Evolutionary conservation across 1,140 invertebrate genomes (phyloP).

Genomic region (Diachasma alloeum): DNA sequence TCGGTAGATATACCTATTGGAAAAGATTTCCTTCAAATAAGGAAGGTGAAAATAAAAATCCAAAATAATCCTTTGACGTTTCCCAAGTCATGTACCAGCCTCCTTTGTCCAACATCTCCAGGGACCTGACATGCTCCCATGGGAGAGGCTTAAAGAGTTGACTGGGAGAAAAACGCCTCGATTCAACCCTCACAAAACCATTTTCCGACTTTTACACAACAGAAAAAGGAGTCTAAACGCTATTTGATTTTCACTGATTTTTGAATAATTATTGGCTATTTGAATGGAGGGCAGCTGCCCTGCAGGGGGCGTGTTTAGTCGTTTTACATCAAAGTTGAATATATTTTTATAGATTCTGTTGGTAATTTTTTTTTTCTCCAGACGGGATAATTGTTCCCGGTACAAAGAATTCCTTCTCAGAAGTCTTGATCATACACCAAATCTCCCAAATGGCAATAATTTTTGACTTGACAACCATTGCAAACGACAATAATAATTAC

Average conservation of each 20-base stretch:
- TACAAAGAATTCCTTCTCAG: background rate
- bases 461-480: background rate
- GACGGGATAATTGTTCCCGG: background rate
- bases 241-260: background rate
- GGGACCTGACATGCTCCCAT: slow-evolving; percentile 37
- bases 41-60: slow-evolving; percentile 22
- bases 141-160: slow-evolving; percentile 47
- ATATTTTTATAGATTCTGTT: background rate
- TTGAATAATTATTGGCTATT: background rate
- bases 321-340: background rate
- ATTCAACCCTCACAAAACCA: background rate
- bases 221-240: background rate
- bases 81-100: slow-evolving; percentile 41
- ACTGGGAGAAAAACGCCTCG: background rate
- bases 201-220: background rate
- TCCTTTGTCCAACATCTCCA: slow-evolving; percentile 38
- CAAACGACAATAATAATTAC: slow-evolving; percentile 25
- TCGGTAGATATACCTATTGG: slow-evolving; percentile 6
- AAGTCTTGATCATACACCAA: slow-evolving; percentile 34
- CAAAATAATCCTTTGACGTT: slow-evolving; percentile 49
- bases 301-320: background rate
- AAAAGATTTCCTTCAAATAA: slow-evolving; percentile 18
- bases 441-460: background rate
- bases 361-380: too few relatives aligned
- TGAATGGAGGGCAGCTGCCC: background rate